Percentiles rank a stretch among this genome's conserved stretches.
phyloP scores from a whole-genome alignment of 1,140 invertebrate species.

The Pectinophora gossypiella region DNA sequence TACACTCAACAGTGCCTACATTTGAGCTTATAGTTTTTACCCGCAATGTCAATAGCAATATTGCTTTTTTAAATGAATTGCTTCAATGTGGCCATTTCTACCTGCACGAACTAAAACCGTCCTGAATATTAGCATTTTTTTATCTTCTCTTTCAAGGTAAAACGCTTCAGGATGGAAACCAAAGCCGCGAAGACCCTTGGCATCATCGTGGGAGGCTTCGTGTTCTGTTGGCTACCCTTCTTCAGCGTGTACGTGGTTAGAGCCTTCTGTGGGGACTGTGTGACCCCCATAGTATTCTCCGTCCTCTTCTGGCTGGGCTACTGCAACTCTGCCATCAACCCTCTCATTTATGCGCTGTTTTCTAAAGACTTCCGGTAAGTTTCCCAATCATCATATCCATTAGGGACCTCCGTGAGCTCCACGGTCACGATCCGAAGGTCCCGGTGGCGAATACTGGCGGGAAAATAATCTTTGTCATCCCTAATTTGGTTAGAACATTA shows the following conservation, averaged over 20 bases:
- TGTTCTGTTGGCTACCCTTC: slow-evolving; percentile 96
- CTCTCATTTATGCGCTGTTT: slow-evolving; percentile 93
- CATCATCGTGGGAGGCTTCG: slow-evolving; percentile 95
- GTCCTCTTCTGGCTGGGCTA: slow-evolving; percentile 98
- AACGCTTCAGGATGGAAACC: slow-evolving; percentile 92
- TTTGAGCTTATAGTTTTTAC: too few relatives aligned
- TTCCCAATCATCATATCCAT: neutral
- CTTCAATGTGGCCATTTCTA: too few relatives aligned
- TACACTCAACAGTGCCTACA: too few relatives aligned
- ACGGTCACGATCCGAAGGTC: too few relatives aligned
- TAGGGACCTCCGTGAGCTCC: too few relatives aligned
- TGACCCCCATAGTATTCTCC: slow-evolving; percentile 88
- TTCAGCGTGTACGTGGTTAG: slow-evolving; percentile 94
- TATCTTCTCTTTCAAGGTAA: slow-evolving; percentile 72
- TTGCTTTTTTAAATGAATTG: too few relatives aligned
- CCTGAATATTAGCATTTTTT: too few relatives aligned
- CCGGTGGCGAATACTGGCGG: too few relatives aligned
- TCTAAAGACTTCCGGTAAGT: slow-evolving; percentile 89
- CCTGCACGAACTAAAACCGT: too few relatives aligned
- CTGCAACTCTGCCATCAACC: slow-evolving; percentile 96
- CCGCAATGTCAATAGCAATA: too few relatives aligned
- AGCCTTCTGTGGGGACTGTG: slow-evolving; percentile 88
- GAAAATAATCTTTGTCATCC: too few relatives aligned
- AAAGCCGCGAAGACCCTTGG: slow-evolving; percentile 96
- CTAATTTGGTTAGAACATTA: too few relatives aligned